Conservation (phyloP, 35 echinoderm and acorn worm genomes). For the Stichopus chloronotus region DNA sequence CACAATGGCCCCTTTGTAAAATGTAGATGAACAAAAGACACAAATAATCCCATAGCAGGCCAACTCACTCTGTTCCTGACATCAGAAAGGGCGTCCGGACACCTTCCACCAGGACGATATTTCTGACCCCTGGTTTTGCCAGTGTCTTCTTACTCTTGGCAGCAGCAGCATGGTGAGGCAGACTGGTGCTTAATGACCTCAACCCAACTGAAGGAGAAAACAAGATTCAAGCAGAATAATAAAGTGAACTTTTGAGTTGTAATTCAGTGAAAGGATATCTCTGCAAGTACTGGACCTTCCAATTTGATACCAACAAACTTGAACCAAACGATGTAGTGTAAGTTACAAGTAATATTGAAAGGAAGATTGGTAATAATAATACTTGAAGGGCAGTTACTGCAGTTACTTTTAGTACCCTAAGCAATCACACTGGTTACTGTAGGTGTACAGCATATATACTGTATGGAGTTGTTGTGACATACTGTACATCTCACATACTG, state of each 20-base stretch:
- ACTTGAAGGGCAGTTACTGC: too few species aligned
- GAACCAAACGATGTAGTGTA: background rate
- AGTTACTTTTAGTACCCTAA: too few species aligned
- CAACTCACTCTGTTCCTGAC: conserved; percentile 97
- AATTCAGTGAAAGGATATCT: background rate
- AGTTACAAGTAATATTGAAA: background rate
- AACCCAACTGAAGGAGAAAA: conserved; percentile 59
- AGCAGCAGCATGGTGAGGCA: conserved; percentile 68
- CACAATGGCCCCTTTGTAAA: too few species aligned
- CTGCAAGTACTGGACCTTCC: background rate
- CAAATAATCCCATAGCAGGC: background rate
- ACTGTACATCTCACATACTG: too few species aligned
- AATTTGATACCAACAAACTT: background rate
- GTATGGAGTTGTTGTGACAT: too few species aligned
- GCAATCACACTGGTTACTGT: too few species aligned
- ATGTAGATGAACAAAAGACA: too few species aligned
- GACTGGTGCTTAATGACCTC: conserved; percentile 75
- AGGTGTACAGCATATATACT: too few species aligned
- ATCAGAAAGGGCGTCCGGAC: conserved; percentile 97
- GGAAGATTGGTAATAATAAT: too few species aligned
- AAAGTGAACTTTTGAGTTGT: background rate
- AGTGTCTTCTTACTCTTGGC: conserved; percentile 83
- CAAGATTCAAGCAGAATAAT: too few species aligned
- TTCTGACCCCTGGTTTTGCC: conserved; percentile 80
- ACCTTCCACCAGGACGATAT: conserved; percentile 97